Base-by-base conservation (phyloP, 2,113 vertebrate species). In the Leucosticte australis region DNA sequence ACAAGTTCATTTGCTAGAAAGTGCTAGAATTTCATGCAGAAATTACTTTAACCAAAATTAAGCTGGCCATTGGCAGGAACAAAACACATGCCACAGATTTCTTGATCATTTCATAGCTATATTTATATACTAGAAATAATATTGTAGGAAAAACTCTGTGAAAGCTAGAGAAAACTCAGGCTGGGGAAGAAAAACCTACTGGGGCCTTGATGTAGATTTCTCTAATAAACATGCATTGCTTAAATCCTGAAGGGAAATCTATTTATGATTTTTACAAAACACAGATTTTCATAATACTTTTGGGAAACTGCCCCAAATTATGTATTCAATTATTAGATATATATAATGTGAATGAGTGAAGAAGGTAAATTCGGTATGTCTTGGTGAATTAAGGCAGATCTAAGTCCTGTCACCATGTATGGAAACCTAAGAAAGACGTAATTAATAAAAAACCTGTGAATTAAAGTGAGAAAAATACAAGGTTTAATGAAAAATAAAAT, bases 1-100 rank as follows among this genome's bases (percentile, higher is more conserved):
- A 65, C n/a, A 64, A 62, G 23, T 20, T 59, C 12, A 41, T 91
- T 90, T 95, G 56, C 63, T 90, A 96, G 95, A 80, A 97, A 77
- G 73, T 94, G 94, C 83, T 95, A 94, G 93, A 97, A 91, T 64
- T 13, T 75, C 7, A 70, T 63, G 13, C 9, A 77, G 37, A 64
- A 77, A 63, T 65, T 39, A 35, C 53, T 89, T 71, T 49, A 67
- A n/a, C 9, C 5, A 79, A 77, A 92, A 62, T 69, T 26, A 89
- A 14, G 11, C 49, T 74, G 70, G 53, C 11, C 44, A 56, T 52
- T 76, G 57, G 52, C 33, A 86, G 44, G n/a, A 52, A 24, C 17
- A 80, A 90, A 46, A 69, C 56, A 64, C 13, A 21, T 17, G 7
- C 17, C 27, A 47, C 30, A 77, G 22, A 74, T 86, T 63, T 83